These are phyloP conservation scores for Perdix hodgsoniae DNA, from an alignment of 2,797 vertebrate species.

Conservation along the genomic window DNA sequence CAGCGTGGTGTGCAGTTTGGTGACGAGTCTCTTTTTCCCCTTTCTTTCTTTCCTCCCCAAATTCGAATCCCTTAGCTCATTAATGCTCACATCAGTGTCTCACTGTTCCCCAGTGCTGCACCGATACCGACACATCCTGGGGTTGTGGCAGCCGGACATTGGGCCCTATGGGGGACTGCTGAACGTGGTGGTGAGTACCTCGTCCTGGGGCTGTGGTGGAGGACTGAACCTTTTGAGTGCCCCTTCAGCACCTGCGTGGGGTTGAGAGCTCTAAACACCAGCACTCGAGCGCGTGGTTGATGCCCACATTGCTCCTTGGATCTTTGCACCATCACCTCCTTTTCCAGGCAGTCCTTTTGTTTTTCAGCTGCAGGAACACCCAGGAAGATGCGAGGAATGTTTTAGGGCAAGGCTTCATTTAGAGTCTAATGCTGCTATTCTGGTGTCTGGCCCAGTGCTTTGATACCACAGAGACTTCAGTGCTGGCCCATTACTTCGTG, in stretches of 20 bases:
- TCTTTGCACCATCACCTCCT: neutral
- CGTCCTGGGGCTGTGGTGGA: fast-evolving
- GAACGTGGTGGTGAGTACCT: slow-evolving; percentile 90
- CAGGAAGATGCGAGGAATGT: neutral
- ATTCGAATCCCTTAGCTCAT: neutral
- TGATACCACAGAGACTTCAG: neutral
- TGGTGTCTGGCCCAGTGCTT: neutral
- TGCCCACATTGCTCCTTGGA: neutral
- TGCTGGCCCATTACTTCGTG: neutral
- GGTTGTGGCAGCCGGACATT: slow-evolving; percentile 98
- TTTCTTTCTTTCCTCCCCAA: neutral
- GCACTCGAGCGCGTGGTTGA: neutral
- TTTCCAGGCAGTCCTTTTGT: neutral
- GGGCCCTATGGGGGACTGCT: slow-evolving; percentile 97
- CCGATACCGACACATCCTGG: slow-evolving; percentile 93
- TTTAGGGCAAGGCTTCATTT: neutral
- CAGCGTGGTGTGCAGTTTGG: neutral
- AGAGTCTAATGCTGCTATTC: neutral
- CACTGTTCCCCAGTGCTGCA: slow-evolving; percentile 86
- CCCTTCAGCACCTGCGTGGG: fast-evolving
- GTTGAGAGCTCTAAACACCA: fast-evolving
- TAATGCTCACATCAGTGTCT: slow-evolving; percentile 24
- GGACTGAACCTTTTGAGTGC: fast-evolving
- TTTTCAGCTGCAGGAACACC: neutral
- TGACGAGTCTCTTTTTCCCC: neutral